Evolutionary conservation across 2,113 vertebrate species (phyloP).

Genomic region (Penelope pileata): DNA sequence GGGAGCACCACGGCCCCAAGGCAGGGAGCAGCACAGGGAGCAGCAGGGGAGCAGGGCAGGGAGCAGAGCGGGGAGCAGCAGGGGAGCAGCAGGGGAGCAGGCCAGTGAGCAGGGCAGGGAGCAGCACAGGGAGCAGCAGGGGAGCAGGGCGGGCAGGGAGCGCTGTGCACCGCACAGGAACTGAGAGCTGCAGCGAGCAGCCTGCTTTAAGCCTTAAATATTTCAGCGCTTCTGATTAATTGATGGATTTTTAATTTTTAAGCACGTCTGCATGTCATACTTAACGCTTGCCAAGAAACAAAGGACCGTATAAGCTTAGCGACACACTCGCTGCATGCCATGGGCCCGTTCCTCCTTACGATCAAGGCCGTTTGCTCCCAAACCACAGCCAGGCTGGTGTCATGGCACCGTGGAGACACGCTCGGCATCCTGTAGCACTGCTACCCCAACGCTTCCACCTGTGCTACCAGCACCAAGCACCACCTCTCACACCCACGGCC

Average conservation of each 20-base stretch:
- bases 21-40: too few relatives aligned
- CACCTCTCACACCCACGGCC: not conserved
- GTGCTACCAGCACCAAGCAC: not conserved
- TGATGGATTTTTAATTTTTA: constrained; percentile 23
- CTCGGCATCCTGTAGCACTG: not conserved
- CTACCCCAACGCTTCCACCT: not conserved
- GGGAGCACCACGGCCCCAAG: not conserved
- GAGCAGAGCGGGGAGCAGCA: too few relatives aligned
- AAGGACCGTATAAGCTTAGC: not conserved
- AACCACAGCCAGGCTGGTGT: too few relatives aligned
- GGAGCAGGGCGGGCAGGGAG: not conserved
- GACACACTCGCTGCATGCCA: not conserved
- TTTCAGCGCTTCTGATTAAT: constrained; percentile 41
- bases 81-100: too few relatives aligned
- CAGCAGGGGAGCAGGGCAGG: not conserved
- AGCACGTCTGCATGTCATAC: not conserved
- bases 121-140: too few relatives aligned
- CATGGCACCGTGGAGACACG: too few relatives aligned
- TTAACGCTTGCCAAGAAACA: not conserved
- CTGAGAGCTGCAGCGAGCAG: not conserved
- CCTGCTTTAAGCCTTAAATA: constrained; percentile 19
- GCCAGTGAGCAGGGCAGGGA: not conserved
- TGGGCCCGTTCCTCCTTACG: not conserved
- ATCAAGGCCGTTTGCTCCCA: not conserved
- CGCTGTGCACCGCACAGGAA: not conserved